Evolutionary conservation across 1,140 invertebrate species (phyloP), one percentile per base, ranked within the genome.

Genomic region (Drosophila burlai): DNA sequence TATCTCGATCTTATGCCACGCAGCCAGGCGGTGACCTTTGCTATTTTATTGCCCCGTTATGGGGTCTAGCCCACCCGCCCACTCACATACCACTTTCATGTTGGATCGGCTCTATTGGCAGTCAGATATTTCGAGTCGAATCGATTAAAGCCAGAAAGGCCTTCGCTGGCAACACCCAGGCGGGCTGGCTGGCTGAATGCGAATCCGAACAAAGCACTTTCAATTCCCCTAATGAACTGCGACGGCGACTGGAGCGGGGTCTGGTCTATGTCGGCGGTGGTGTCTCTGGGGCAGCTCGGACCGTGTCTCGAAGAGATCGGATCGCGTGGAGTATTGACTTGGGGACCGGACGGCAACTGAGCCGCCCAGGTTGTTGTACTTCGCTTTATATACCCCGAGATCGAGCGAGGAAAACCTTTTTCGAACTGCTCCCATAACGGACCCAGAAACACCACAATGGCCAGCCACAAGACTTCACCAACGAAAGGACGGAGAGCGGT

Each of bases 21-120:
- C 85, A 79, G 64, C 43, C 47, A 63, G 62, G 52, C 68, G 79
- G 50, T 82, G 69, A 91, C 79, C 85, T 91, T 85, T 91, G 67
- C 18, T 59, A 64, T 74, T 61, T 66, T 66, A 58, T 38, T 29
- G 26, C 18, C 24, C 71, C 38, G 54, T 13, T 40, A 40, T 26
- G 21, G 54, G 54, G 6, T 2, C 11, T n/a, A 2, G 54, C 54
- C 54, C 54, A 46, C 77, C 34, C 64, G 42, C 45, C 46, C 42
- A 58, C 66, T 66, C 71, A 90, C 86, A 85, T 91, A 91, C 86
- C 86, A 91, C 86, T 83, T 91, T 91, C 86, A 90, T 86, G 67
- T 85, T 66, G 62, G 45, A 57, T 72, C 29, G 65, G 49, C 43
- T 45, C 73, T 55, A 77, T 58, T 61, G 71, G 59, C 50, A 55